Conservation (phyloP, 2,888 invertebrate species). For the Gymnosoma rotundatum region DNA sequence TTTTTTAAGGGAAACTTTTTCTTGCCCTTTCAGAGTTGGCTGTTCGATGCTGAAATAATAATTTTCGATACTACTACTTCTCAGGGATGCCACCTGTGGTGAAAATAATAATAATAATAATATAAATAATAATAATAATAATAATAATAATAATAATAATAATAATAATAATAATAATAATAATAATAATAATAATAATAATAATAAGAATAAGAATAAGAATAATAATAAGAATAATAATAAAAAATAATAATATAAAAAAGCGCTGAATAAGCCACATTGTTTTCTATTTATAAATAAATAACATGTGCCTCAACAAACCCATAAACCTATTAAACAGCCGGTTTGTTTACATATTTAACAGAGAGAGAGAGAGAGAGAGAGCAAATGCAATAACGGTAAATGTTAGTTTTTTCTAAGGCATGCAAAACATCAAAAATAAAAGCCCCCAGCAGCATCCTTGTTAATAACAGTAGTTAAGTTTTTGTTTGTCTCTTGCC, state of each 20-base stretch:
- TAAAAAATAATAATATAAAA: no score
- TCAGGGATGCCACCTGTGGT: no score
- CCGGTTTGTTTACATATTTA: conserved; percentile 69
- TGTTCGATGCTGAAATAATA: no score
- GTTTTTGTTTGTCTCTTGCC: conserved; percentile 29
- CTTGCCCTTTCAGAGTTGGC: no score
- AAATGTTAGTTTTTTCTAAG: neutral
- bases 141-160: no score
- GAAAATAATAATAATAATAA: no score
- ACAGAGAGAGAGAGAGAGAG: conserved; percentile 38
- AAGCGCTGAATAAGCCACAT: neutral
- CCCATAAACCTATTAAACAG: conserved; percentile 32
- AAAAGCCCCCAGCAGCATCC: conserved; percentile 60
- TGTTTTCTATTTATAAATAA: neutral
- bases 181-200: no score
- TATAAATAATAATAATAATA: no score
- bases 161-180: no score
- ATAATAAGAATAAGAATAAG: no score
- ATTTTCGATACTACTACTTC: no score
- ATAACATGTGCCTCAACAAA: conserved; percentile 44
- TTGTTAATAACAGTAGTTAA: conserved; percentile 54
- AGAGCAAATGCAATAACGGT: conserved; percentile 19
- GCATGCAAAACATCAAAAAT: neutral
- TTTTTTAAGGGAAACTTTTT: no score
- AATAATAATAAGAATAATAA: neutral